Percentiles rank a stretch among this genome's conserved stretches.
Conservation (phyloP, 2,797 vertebrate species). For the Poecilia gillii region DNA sequence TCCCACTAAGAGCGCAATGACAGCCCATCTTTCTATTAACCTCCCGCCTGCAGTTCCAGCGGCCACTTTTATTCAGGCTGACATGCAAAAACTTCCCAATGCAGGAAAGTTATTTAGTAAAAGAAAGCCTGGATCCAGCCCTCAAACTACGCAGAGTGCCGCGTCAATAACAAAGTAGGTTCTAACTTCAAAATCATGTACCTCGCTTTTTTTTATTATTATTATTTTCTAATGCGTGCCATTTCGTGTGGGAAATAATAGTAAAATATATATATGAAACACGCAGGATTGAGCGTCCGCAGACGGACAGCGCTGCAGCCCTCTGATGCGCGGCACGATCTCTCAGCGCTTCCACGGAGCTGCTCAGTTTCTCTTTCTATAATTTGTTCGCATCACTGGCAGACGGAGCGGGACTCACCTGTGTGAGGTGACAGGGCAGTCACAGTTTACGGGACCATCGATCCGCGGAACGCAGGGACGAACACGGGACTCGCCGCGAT, state of each 20-base stretch:
- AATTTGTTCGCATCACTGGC: conserved; percentile 64
- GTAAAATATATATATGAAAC: background rate
- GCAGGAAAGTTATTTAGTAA: conserved; percentile 84
- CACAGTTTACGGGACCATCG: conserved; percentile 88
- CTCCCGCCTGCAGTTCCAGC: conserved; percentile 60
- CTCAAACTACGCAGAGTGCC: conserved; percentile 30
- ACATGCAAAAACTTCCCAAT: conserved; percentile 84
- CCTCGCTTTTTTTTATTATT: background rate
- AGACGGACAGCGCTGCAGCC: conserved; percentile 52
- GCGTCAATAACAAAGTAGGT: conserved; percentile 11
- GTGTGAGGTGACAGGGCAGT: conserved; percentile 84
- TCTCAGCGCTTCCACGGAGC: conserved; percentile 52
- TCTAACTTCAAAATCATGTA: conserved; percentile 26
- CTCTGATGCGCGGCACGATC: conserved; percentile 60
- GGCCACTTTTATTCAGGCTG: conserved; percentile 81
- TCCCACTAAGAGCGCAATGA: conserved; percentile 69
- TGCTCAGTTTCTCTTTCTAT: conserved; percentile 59
- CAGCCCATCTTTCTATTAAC: conserved; percentile 69
- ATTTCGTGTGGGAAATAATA: conserved; percentile 4
- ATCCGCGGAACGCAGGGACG: conserved; percentile 86
- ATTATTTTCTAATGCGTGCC: background rate
- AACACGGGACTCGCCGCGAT: conserved; percentile 80
- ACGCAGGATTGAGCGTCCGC: conserved; percentile 16
- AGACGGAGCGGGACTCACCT: conserved; percentile 86
- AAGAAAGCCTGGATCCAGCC: conserved; percentile 69